Evolutionary conservation across 2,797 vertebrate genomes (phyloP).

Genomic region (Periophthalmus magnuspinnatus): DNA sequence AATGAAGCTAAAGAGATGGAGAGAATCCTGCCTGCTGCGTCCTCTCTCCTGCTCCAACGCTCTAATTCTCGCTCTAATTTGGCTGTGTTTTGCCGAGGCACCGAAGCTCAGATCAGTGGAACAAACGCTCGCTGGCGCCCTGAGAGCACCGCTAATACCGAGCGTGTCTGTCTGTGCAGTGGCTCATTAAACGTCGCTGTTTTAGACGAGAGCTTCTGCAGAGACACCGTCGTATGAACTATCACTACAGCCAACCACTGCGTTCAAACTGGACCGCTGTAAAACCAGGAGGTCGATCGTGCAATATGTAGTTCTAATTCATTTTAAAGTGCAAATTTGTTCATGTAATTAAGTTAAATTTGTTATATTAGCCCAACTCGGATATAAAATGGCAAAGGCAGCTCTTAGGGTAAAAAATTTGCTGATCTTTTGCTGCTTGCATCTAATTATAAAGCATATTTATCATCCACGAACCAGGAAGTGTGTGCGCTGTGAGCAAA

Average conservation of each 20-base stretch:
- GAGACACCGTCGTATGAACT: constrained; percentile 12
- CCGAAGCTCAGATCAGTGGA: constrained; percentile 23
- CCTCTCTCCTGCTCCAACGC: background rate
- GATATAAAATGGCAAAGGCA: no score
- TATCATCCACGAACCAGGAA: no score
- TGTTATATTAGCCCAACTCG: no score
- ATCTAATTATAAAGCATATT: no score
- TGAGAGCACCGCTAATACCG: constrained; percentile 32
- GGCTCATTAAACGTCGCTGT: constrained; percentile 38
- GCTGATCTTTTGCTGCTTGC: no score
- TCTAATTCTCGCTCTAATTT: no score
- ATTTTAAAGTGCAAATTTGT: no score
- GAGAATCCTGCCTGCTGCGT: background rate
- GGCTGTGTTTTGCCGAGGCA: constrained; percentile 5
- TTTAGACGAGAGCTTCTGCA: constrained; percentile 18
- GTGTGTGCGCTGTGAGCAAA: no score
- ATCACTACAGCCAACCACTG: constrained; percentile 10
- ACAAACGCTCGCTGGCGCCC: constrained; percentile 21
- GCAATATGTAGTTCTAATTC: no score
- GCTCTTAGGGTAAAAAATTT: no score
- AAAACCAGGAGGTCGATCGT: constrained; percentile 15
- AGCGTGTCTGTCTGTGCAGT: constrained; percentile 1
- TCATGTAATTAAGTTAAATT: no score
- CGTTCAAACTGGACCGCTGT: constrained; percentile 19
- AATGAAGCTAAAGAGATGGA: constrained; percentile 1